Percentiles rank a stretch among this genome's conserved stretches.
Evolutionary conservation across 2,888 invertebrate genomes (phyloP).

Genomic region (Volucella inanis): DNA sequence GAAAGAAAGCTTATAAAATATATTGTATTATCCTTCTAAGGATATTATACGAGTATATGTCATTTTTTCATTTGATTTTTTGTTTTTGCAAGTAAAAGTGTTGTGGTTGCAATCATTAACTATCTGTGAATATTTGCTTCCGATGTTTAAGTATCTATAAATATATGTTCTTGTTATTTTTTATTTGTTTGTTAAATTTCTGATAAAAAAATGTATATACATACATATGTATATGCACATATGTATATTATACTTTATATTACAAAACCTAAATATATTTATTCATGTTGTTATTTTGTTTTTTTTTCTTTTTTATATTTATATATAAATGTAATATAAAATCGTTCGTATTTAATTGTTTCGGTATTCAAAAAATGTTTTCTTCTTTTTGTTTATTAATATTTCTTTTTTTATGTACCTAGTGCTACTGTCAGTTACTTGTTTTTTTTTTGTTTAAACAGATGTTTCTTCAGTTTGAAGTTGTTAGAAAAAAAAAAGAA

Average conservation of each 20-base stretch:
- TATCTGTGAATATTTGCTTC: not conserved
- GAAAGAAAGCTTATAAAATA: too few relatives aligned
- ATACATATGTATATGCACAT: slow-evolving; percentile 20
- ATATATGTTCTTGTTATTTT: not conserved
- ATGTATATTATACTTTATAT: slow-evolving; percentile 29
- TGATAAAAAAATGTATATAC: slow-evolving; percentile 1
- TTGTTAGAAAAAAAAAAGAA: slow-evolving; percentile 12
- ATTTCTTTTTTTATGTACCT: not conserved
- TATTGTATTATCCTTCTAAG: too few relatives aligned
- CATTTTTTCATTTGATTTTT: too few relatives aligned
- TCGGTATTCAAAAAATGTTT: slow-evolving; percentile 29
- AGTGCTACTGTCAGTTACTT: slow-evolving; percentile 6
- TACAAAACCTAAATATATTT: slow-evolving; percentile 26
- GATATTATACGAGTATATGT: too few relatives aligned
- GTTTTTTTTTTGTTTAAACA: not conserved
- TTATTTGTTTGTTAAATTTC: too few relatives aligned
- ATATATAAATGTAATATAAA: slow-evolving; percentile 49
- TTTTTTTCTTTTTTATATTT: too few relatives aligned
- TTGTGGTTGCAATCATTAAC: too few relatives aligned
- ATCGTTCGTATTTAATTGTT: slow-evolving; percentile 51
- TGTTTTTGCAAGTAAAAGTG: too few relatives aligned
- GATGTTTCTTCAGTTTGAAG: slow-evolving; percentile 2
- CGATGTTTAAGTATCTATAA: not conserved
- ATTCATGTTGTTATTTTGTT: not conserved
- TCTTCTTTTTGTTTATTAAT: slow-evolving; percentile 8